Base-by-base conservation (phyloP, 2,113 vertebrate species). In the Poicephalus meyeri region DNA sequence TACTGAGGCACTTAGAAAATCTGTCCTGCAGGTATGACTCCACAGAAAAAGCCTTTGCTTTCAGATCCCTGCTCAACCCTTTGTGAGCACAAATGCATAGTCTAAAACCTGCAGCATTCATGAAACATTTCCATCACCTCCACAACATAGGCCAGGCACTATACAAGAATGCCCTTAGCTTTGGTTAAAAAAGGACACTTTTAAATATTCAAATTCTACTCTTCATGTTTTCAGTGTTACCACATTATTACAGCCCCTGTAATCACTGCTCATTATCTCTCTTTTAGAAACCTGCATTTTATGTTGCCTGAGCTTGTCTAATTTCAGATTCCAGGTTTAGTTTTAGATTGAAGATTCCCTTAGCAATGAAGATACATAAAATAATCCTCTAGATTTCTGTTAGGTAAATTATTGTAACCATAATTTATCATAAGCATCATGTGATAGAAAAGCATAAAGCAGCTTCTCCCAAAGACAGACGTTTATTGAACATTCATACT, bases 21-120 rank as follows among this genome's bases (percentile, higher is more conserved):
- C n/a, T 7, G 3, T 44, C 47, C 81, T 64, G 47, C 2, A 35
- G 24, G 21, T 0, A 0, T 1, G 4, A 37, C 17, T 33, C 39
- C 47, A 63, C 19, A 74, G 29, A 71, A 35, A 35, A 44, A 49
- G 7, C 4, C 28, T 35, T 4, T 73, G 13, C 25, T 53, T 64
- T 46, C 65, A 53, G 46, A 58, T 68, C 26, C n/a, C 13, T 44
- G 69, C 39, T 73, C n/a, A 55, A 19, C 17, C 8, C 5, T 52
- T 49, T 49, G 6, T 35, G 28, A 55, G 10, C 25, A 60, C 61
- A 53, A 82, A 58, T 29, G 16, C 16, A 18, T 6, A 41, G 19
- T 35, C 35, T 44, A 28, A 39, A 69, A 56, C 29, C 25, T 52
- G 26, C 44, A 52, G 42, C 11, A 39, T 73, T 60, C 7, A 20